Conservation (phyloP, 2,888 invertebrate genomes). For the Acholoe squamosa region DNA sequence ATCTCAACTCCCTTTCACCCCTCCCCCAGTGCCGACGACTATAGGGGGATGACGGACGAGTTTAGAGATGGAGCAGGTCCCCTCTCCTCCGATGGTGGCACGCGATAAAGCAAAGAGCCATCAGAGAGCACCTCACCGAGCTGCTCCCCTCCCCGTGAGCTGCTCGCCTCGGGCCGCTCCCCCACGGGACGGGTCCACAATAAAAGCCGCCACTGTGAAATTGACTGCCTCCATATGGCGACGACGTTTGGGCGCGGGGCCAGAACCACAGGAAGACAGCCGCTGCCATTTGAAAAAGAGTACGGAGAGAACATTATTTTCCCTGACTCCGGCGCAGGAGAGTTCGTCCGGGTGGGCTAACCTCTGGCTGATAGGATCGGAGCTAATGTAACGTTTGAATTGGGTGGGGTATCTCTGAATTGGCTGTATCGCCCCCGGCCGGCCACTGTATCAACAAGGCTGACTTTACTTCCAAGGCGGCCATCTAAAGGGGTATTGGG, state of each 20-base stretch:
- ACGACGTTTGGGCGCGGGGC: not conserved
- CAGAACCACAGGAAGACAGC: not conserved
- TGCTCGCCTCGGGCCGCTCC: conserved; percentile 8
- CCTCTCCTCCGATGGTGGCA: not conserved
- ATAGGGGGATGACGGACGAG: not conserved
- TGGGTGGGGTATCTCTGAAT: conserved; percentile 34
- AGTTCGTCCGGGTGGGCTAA: not conserved
- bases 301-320: not conserved
- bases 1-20: not conserved
- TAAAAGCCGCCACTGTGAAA: conserved; percentile 35
- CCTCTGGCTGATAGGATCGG: conserved; percentile 6
- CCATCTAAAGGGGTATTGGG: too few species aligned
- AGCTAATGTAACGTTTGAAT: conserved; percentile 38
- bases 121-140: not conserved
- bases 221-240: conserved; percentile 48
- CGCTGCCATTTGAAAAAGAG: conserved; percentile 2
- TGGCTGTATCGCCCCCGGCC: not conserved
- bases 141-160: not conserved
- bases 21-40: not conserved
- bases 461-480: not conserved
- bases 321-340: not conserved
- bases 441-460: not conserved
- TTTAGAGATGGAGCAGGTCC: not conserved
- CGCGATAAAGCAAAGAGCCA: conserved; percentile 30
- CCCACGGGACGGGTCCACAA: not conserved